Conservation (phyloP, 2,113 vertebrate genomes). For the Pollachius pollachius region DNA sequence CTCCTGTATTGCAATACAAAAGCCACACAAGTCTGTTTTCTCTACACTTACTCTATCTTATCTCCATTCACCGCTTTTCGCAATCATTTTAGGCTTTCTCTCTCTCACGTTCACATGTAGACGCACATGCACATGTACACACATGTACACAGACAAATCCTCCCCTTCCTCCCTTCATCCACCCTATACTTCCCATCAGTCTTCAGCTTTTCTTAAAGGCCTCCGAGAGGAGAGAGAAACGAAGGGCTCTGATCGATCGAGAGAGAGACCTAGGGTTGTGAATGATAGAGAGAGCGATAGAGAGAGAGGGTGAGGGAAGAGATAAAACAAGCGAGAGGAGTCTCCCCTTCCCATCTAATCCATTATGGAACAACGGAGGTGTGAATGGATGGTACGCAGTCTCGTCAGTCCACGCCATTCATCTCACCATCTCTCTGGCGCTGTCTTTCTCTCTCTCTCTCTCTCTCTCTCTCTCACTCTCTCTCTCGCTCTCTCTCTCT, state of each 20-base stretch:
- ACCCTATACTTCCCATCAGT: neutral
- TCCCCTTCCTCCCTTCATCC: no score
- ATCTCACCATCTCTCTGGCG: constrained; percentile 46
- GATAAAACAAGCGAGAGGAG: constrained; percentile 1
- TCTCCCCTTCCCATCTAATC: constrained; percentile 44
- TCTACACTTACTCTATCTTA: no score
- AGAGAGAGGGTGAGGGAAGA: constrained; percentile 15
- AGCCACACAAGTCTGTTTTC: no score
- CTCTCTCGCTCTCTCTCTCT: neutral
- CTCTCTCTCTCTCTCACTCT: neutral
- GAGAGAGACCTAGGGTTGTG: constrained; percentile 2
- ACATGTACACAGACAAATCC: neutral
- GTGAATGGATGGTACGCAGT: constrained; percentile 43
- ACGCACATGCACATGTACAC: neutral
- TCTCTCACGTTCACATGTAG: neutral
- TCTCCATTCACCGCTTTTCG: no score
- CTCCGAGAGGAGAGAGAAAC: no score
- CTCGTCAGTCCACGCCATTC: constrained; percentile 43
- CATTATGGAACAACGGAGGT: constrained; percentile 52
- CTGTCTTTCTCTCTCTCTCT: neutral
- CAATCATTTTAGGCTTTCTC: neutral
- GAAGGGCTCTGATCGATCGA: neutral
- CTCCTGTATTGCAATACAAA: no score
- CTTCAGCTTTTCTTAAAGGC: neutral
- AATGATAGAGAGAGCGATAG: constrained; percentile 11